A percentile compares a stretch with the other conserved stretches of the same genome.
phyloP scores from a whole-genome alignment of 1,140 invertebrate genomes.

The Eupeodes corollae region DNA sequence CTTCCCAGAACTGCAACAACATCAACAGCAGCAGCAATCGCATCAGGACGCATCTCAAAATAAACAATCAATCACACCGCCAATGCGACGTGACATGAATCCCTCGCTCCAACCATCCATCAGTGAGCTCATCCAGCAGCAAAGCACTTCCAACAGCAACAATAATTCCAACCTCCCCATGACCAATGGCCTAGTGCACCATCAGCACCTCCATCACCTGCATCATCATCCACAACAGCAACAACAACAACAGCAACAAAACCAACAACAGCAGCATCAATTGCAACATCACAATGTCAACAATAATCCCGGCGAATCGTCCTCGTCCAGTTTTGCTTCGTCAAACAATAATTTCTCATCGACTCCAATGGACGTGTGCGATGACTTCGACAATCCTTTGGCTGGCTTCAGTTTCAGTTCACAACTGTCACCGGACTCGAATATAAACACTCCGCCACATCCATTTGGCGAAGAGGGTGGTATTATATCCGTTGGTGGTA shows the following conservation, averaged over 20 bases:
- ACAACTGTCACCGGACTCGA: constrained; percentile 9
- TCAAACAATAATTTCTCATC: constrained; percentile 9
- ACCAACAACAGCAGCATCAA: not conserved
- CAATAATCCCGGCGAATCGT: constrained; percentile 1
- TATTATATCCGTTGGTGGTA: not conserved
- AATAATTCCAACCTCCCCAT: not conserved
- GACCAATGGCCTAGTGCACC: not conserved
- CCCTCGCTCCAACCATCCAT: constrained; percentile 31
- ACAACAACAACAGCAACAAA: not conserved
- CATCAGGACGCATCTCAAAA: not conserved
- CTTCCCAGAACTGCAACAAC: not conserved
- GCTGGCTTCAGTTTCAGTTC: constrained; percentile 21
- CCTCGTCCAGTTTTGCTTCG: not conserved
- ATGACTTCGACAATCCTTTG: constrained; percentile 34
- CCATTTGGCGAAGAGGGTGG: constrained; percentile 12
- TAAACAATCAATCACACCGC: not conserved
- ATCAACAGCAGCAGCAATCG: constrained; percentile 3
- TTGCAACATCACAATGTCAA: constrained; percentile 1
- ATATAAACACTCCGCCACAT: constrained; percentile 16
- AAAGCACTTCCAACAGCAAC: not conserved
- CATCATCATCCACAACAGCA: constrained; percentile 3
- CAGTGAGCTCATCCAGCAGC: constrained; percentile 21
- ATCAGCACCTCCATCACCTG: constrained; percentile 6
- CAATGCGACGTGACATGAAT: constrained; percentile 26
- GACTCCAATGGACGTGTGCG: constrained; percentile 35